Percentiles rank a stretch among this genome's conserved stretches.
Conservation (phyloP, 2,113 vertebrate genomes). For the Mola mola region DNA sequence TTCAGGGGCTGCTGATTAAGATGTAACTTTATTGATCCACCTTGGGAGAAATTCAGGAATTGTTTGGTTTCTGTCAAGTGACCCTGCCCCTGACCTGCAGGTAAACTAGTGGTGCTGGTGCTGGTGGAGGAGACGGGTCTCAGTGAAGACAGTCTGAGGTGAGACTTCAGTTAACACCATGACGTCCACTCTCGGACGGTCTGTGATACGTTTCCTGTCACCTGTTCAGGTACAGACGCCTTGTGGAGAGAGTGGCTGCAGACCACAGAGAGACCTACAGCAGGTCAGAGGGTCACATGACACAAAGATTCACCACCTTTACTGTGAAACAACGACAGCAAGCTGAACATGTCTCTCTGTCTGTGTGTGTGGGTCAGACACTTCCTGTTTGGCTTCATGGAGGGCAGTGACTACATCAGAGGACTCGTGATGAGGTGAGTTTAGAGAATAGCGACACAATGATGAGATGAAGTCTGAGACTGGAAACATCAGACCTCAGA, state of each 20-base stretch:
- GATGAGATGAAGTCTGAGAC: too few relatives aligned
- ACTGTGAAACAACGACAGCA: neutral
- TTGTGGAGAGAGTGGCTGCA: slow-evolving; percentile 88
- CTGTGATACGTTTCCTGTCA: slow-evolving; percentile 20
- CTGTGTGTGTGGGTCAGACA: slow-evolving; percentile 57
- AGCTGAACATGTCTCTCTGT: neutral
- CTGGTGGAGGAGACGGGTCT: slow-evolving; percentile 88
- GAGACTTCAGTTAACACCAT: slow-evolving; percentile 17
- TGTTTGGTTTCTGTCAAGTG: too few relatives aligned
- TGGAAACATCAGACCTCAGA: too few relatives aligned
- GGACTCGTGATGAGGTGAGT: slow-evolving; percentile 95
- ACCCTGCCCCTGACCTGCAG: slow-evolving; percentile 66
- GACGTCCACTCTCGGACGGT: too few relatives aligned
- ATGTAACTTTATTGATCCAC: too few relatives aligned
- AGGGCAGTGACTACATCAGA: slow-evolving; percentile 89
- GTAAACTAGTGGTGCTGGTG: slow-evolving; percentile 89
- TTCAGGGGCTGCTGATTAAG: slow-evolving; percentile 24
- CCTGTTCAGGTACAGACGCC: slow-evolving; percentile 82
- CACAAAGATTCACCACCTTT: too few relatives aligned
- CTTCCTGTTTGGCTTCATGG: slow-evolving; percentile 94
- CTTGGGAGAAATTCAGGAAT: too few relatives aligned
- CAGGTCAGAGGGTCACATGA: slow-evolving; percentile 76
- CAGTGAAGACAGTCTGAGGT: slow-evolving; percentile 87
- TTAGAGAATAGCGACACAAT: too few relatives aligned
- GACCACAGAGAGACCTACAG: slow-evolving; percentile 87